Conservation (phyloP, 2,888 invertebrate genomes). For the Melieria picta region DNA sequence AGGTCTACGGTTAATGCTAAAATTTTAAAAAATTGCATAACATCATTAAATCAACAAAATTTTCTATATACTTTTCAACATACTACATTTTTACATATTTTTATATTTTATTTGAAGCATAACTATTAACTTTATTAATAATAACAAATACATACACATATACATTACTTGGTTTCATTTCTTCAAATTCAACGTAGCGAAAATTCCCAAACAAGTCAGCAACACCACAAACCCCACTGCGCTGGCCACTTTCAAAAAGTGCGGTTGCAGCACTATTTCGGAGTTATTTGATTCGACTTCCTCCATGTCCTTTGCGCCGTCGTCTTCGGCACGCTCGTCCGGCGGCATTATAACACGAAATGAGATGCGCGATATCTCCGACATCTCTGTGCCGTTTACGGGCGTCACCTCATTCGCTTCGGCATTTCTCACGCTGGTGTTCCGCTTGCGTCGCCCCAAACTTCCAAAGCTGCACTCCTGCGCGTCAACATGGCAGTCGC, state of each 20-base stretch:
- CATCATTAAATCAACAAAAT: too few relatives aligned
- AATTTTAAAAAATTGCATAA: too few relatives aligned
- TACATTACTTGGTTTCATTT: conserved; percentile 36
- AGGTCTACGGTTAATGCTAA: too few relatives aligned
- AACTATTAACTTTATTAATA: too few relatives aligned
- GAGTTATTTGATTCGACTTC: background rate
- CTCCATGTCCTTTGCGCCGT: conserved; percentile 7
- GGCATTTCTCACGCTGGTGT: conserved; percentile 16
- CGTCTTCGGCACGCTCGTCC: conserved; percentile 3
- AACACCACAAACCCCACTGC: conserved; percentile 53
- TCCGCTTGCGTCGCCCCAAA: conserved; percentile 51
- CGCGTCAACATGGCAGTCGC: conserved; percentile 66
- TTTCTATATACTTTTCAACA: too few relatives aligned
- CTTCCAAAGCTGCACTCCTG: conserved; percentile 51
- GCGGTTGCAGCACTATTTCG: conserved; percentile 26
- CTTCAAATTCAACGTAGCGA: conserved; percentile 50
- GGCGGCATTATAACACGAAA: conserved; percentile 57
- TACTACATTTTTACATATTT: too few relatives aligned
- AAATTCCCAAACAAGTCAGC: conserved; percentile 50
- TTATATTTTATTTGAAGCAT: too few relatives aligned
- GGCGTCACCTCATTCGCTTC: background rate
- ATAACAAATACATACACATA: too few relatives aligned
- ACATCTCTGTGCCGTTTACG: conserved; percentile 52
- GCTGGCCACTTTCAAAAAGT: conserved; percentile 46
- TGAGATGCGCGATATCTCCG: conserved; percentile 59